A percentile compares a stretch with the other conserved stretches of the same genome.
Evolutionary conservation across 2,113 vertebrate species (phyloP).

Genomic region (Passer montanus): DNA sequence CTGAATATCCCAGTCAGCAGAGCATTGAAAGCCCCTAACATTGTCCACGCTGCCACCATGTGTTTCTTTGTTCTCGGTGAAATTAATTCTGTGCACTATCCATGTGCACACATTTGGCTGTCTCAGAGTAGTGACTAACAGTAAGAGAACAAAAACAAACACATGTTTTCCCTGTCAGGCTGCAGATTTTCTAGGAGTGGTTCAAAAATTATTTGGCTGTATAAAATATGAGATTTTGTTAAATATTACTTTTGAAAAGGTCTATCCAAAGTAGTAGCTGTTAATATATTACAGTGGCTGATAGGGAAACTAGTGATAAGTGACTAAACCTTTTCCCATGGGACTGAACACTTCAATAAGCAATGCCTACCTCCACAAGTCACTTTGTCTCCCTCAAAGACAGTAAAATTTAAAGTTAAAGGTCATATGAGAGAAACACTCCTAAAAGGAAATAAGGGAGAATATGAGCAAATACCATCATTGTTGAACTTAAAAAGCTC

Average conservation of each 20-base stretch:
- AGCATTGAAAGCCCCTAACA: background rate
- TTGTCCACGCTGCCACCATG: constrained; percentile 10
- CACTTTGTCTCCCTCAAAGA: background rate
- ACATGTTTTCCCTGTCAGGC: background rate
- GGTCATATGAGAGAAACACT: background rate
- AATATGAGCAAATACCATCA: background rate
- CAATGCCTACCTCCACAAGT: background rate
- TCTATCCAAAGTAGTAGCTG: background rate
- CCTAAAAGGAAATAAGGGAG: background rate
- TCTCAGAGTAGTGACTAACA: background rate
- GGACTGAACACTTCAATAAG: constrained; percentile 15
- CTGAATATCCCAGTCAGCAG: background rate
- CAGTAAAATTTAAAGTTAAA: background rate
- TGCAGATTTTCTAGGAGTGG: background rate
- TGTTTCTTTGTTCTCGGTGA: constrained; percentile 65
- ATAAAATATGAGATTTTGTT: background rate
- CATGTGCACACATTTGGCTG: background rate
- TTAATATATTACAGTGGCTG: background rate
- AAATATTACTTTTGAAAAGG: background rate
- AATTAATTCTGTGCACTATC: constrained; percentile 12
- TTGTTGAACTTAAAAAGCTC: background rate
- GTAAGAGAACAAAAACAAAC: background rate
- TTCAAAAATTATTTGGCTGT: background rate
- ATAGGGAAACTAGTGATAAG: constrained; percentile 8
- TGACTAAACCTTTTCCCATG: background rate